These are phyloP conservation scores for Vicugna pacos DNA, from an alignment of 2,113 vertebrate genomes.

Conservation along the genomic window DNA sequence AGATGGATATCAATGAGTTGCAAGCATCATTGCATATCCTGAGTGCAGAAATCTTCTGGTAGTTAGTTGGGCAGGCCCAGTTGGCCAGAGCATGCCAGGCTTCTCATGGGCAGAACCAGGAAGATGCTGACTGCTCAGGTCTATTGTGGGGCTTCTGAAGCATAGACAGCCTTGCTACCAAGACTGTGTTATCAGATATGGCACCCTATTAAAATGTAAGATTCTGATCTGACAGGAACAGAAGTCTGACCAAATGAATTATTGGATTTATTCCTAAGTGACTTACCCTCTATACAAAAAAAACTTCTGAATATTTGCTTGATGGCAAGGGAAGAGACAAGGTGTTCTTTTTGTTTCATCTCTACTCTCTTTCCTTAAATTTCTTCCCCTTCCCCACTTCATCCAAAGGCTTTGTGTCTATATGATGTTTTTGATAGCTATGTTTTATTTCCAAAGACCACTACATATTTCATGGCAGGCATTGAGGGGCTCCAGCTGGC, in stretches of 20 bases:
- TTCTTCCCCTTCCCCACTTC: neutral
- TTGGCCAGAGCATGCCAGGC: neutral
- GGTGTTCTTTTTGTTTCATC: neutral
- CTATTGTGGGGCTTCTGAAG: neutral
- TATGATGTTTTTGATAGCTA: neutral
- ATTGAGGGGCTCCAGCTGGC: neutral
- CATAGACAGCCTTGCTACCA: neutral
- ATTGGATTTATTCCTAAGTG: conserved; percentile 55
- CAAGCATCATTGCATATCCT: neutral
- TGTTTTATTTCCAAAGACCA: neutral
- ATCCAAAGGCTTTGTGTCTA: neutral
- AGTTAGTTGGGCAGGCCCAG: neutral
- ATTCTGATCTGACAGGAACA: neutral
- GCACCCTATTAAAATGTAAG: neutral
- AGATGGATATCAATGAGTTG: neutral
- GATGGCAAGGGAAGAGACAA: conserved; percentile 8
- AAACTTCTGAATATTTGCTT: conserved; percentile 5
- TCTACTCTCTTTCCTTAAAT: conserved; percentile 4
- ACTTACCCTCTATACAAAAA: neutral
- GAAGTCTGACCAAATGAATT: neutral
- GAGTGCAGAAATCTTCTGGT: neutral
- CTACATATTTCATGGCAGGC: neutral
- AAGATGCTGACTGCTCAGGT: neutral
- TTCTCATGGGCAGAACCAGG: neutral
- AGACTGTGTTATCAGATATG: neutral